These are phyloP conservation scores for Penaeus vannamei DNA, from an alignment of 1,140 invertebrate genomes.

Conservation along the genomic window DNA sequence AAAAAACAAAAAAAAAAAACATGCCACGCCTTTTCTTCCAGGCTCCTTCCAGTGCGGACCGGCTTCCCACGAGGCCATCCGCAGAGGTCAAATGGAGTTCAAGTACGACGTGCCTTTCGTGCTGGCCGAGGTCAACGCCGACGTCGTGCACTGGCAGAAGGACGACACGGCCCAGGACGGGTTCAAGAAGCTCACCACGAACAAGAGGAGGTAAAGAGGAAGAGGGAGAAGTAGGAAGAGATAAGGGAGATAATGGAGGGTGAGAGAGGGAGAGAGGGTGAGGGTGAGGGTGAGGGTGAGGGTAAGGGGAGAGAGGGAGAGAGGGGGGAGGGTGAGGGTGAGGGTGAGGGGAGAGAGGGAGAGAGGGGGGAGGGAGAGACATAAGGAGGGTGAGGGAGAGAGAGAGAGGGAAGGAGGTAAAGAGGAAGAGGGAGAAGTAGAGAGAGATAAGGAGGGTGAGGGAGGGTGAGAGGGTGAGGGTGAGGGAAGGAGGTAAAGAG, in stretches of 20 bases:
- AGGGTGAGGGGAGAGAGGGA: background rate
- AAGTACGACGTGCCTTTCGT: conserved; percentile 84
- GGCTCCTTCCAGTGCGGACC: conserved; percentile 76
- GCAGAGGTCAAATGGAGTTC: conserved; percentile 81
- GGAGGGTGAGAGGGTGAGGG: background rate
- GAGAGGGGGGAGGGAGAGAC: no score
- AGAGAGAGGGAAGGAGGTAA: no score
- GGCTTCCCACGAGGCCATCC: conserved; percentile 79
- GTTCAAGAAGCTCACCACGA: conserved; percentile 78
- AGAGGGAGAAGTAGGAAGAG: background rate
- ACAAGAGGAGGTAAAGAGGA: conserved; percentile 76
- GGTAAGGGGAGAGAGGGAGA: background rate
- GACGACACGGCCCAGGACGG: conserved; percentile 77
- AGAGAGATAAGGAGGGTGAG: background rate
- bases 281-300: background rate
- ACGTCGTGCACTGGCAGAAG: conserved; percentile 80
- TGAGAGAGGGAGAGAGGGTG: background rate
- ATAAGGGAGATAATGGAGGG: no score
- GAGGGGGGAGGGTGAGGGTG: background rate
- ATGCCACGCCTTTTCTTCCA: conserved; percentile 59
- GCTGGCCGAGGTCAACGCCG: conserved; percentile 85
- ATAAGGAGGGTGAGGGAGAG: no score
- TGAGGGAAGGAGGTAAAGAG: no score
- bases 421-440: background rate
- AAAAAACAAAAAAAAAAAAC: no score